Conservation (phyloP, 2,888 invertebrate species). For the Aquatica leii region DNA sequence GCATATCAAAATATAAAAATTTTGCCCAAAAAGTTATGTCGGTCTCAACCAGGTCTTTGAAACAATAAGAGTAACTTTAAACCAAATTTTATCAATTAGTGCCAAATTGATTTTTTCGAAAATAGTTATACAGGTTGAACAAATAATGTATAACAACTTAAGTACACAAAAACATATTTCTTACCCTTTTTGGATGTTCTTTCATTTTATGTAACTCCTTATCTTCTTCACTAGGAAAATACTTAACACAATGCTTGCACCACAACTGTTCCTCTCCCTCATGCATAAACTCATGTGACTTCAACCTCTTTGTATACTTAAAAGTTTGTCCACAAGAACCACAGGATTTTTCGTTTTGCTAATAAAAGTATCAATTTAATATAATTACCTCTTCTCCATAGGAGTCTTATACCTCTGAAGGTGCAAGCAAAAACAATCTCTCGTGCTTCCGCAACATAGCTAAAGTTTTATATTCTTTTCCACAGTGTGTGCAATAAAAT, state of each 20-base stretch:
- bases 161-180: no score
- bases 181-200: conserved; percentile 20
- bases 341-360: conserved; percentile 18
- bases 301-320: conserved; percentile 52
- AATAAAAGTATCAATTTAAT: neutral
- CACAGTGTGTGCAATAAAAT: conserved; percentile 8
- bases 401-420: neutral
- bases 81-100: no score
- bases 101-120: no score
- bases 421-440: no score
- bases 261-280: conserved; percentile 58
- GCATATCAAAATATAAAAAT: no score
- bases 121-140: no score
- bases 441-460: neutral
- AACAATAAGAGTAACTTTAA: no score
- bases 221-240: conserved; percentile 32
- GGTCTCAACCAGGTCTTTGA: no score
- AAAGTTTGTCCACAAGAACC: conserved; percentile 37
- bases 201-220: conserved; percentile 48
- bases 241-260: conserved; percentile 55
- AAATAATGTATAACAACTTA: no score
- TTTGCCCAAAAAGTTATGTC: no score
- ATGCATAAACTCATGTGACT: conserved; percentile 58
- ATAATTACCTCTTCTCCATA: neutral
- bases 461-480: conserved; percentile 11